These are phyloP conservation scores for Alviniconcha strummeri DNA, from an alignment of 2,888 invertebrate species.

Conservation along the genomic window DNA sequence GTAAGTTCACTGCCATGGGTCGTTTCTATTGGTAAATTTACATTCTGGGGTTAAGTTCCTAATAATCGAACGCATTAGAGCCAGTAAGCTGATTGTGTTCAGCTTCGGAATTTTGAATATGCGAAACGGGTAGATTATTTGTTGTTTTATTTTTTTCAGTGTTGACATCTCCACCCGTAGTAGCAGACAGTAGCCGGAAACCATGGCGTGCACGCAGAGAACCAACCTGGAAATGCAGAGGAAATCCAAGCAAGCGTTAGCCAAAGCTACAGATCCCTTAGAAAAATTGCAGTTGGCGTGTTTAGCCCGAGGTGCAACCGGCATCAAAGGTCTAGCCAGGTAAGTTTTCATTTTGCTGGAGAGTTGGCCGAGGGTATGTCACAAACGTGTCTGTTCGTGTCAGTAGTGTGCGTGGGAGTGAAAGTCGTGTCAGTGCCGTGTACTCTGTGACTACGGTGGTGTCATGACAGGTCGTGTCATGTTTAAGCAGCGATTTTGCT, in stretches of 20 bases:
- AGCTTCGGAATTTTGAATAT: no score
- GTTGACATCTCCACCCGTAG: not conserved
- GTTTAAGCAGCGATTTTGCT: not conserved
- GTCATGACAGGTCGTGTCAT: not conserved
- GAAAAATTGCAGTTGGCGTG: conserved; percentile 89
- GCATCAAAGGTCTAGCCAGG: conserved; percentile 91
- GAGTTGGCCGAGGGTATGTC: not conserved
- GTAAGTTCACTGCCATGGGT: not conserved
- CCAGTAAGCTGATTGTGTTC: no score
- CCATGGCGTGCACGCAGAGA: conserved; percentile 82
- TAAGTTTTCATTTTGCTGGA: conserved; percentile 71
- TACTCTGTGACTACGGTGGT: not conserved
- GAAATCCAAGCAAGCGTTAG: conserved; percentile 76
- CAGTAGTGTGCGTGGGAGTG: conserved; percentile 8
- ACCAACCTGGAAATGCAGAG: conserved; percentile 87
- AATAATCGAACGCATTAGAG: no score
- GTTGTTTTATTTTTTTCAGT: conserved; percentile 24
- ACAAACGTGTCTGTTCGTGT: conserved; percentile 25
- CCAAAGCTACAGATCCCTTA: conserved; percentile 84
- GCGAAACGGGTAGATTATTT: no score
- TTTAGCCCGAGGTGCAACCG: conserved; percentile 88
- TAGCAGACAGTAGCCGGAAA: conserved; percentile 1
- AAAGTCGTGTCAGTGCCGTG: not conserved
- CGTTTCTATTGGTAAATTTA: no score
- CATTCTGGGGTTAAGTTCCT: no score